These are phyloP conservation scores for Sympetrum striolatum DNA, from an alignment of 2,888 invertebrate species.

Conservation along the genomic window DNA sequence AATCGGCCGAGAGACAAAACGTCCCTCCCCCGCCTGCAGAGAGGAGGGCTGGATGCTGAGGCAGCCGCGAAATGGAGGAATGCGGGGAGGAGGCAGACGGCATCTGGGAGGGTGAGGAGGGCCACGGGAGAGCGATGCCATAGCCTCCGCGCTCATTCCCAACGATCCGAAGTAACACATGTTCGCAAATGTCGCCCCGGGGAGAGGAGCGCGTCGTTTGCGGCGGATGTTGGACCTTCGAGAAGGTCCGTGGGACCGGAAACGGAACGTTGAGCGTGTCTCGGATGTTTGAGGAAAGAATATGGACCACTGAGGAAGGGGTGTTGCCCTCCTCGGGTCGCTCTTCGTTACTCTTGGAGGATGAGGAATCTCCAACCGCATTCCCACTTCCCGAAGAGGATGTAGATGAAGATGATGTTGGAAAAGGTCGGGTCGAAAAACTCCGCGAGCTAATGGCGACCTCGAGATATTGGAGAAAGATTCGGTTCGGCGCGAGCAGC, in stretches of 20 bases:
- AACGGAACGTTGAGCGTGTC: neutral
- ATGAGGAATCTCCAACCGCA: no score
- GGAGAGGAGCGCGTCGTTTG: slow-evolving; percentile 2
- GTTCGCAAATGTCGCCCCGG: slow-evolving; percentile 33
- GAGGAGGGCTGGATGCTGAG: neutral
- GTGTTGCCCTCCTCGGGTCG: neutral
- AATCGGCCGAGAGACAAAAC: neutral
- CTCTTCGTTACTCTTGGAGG: no score
- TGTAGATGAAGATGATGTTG: neutral
- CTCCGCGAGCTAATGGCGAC: neutral
- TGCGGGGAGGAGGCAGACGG: neutral
- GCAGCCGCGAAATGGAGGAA: neutral
- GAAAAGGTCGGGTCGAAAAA: neutral
- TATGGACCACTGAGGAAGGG: neutral
- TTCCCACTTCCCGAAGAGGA: no score
- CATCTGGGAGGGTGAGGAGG: neutral
- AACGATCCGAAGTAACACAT: slow-evolving; percentile 7
- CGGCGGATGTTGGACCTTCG: slow-evolving; percentile 26
- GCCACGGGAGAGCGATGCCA: neutral
- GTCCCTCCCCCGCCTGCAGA: neutral
- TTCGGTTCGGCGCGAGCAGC: neutral
- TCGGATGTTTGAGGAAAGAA: slow-evolving; percentile 1
- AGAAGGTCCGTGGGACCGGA: slow-evolving; percentile 29
- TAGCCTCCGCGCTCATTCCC: slow-evolving; percentile 7
- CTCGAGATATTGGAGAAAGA: neutral